Conservation (phyloP, 2,797 vertebrate genomes). For the Lophius americanus region DNA sequence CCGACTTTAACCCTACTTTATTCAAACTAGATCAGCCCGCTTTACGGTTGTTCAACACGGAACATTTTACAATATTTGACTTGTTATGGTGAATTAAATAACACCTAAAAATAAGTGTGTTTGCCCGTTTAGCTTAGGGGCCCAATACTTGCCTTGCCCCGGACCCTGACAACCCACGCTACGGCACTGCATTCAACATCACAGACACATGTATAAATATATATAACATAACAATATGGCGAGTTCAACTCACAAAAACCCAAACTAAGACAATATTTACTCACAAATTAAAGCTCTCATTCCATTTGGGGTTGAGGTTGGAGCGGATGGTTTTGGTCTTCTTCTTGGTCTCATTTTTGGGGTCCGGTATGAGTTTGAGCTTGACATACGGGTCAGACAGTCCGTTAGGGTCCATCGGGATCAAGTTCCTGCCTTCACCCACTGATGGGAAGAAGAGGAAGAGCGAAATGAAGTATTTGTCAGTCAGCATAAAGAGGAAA, state of each 20-base stretch:
- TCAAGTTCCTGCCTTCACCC: slow-evolving; percentile 92
- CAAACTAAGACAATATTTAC: slow-evolving; percentile 49
- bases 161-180: too few species aligned
- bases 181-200: too few species aligned
- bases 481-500: background rate
- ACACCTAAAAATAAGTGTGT: too few species aligned
- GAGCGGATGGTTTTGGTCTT: slow-evolving; percentile 98
- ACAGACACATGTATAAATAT: background rate
- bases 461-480: background rate
- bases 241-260: too few species aligned
- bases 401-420: slow-evolving; percentile 99
- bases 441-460: slow-evolving; percentile 79
- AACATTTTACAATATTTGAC: too few species aligned
- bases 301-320: slow-evolving; percentile 94
- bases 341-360: slow-evolving; percentile 97
- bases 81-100: too few species aligned
- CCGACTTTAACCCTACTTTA: too few species aligned
- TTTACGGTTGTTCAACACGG: too few species aligned
- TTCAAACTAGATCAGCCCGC: too few species aligned
- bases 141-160: too few species aligned
- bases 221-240: too few species aligned
- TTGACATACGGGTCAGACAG: slow-evolving; percentile 97
- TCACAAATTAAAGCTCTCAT: slow-evolving; percentile 94
- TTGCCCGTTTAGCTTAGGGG: too few species aligned
- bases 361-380: slow-evolving; percentile 97